phyloP scores from a whole-genome alignment of 2,888 invertebrate genomes.

The Hirtodrosophila duncani region DNA sequence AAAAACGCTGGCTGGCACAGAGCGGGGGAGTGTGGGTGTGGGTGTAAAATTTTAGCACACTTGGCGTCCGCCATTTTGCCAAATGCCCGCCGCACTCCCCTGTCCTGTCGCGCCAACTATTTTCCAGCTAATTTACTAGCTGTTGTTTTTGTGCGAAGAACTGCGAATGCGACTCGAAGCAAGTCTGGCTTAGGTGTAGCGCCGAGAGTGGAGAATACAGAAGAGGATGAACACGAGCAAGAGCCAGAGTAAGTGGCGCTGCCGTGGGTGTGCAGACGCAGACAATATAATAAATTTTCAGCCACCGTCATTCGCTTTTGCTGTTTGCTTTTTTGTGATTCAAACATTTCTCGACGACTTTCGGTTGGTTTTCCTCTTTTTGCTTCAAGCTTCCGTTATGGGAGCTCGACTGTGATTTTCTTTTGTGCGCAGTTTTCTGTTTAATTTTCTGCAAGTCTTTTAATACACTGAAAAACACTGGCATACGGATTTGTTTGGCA shows the following conservation, averaged over 20 bases:
- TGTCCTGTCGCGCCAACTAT: no score
- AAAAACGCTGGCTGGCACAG: background rate
- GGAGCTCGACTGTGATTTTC: slow-evolving; percentile 35
- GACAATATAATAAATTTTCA: slow-evolving; percentile 64
- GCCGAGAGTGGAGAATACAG: background rate
- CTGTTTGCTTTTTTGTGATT: slow-evolving; percentile 46
- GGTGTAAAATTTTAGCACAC: slow-evolving; percentile 36
- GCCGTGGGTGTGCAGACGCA: slow-evolving; percentile 43
- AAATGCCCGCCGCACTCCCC: no score
- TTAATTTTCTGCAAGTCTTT: slow-evolving; percentile 53
- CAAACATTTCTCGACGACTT: slow-evolving; percentile 22
- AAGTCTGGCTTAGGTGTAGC: slow-evolving; percentile 54
- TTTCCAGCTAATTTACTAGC: slow-evolving; percentile 68
- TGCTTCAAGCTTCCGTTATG: slow-evolving; percentile 1
- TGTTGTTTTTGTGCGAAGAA: slow-evolving; percentile 52
- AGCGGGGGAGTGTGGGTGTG: background rate
- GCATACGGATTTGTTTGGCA: no score
- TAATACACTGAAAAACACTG: background rate
- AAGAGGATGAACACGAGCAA: background rate
- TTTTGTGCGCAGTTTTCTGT: slow-evolving; percentile 47
- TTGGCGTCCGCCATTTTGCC: slow-evolving; percentile 66
- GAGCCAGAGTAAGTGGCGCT: slow-evolving; percentile 13
- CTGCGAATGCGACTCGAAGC: slow-evolving; percentile 30
- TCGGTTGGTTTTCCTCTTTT: slow-evolving; percentile 2
- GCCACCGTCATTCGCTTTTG: slow-evolving; percentile 53